Percentiles rank a stretch among this genome's conserved stretches.
phyloP scores from a whole-genome alignment of 64 coral and sea anemone genomes.

The Acropora yongei region DNA sequence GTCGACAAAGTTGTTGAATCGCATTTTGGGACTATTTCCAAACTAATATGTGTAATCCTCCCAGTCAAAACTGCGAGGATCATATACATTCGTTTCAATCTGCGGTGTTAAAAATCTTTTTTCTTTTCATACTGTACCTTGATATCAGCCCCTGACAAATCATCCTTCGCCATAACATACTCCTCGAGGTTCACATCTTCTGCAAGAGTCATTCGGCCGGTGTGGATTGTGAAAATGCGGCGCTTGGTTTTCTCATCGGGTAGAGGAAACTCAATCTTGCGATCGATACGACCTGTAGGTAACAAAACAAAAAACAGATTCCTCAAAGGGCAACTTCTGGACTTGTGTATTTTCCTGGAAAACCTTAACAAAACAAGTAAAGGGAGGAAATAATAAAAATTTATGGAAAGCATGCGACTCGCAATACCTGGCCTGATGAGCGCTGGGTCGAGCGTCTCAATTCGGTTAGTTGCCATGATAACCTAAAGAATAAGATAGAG shows the following conservation, averaged over 20 bases:
- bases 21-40: too few relatives aligned
- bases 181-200: conserved; percentile 92
- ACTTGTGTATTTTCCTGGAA: too few relatives aligned
- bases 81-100: too few relatives aligned
- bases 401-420: not conserved
- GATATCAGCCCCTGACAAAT: conserved; percentile 96
- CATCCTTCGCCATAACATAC: conserved; percentile 98
- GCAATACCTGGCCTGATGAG: conserved; percentile 85
- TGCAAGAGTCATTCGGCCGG: conserved; percentile 90
- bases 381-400: too few relatives aligned
- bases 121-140: conserved; percentile 60
- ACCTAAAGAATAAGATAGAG: conserved; percentile 40
- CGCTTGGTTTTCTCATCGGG: conserved; percentile 99
- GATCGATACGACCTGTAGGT: conserved; percentile 88
- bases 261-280: conserved; percentile 97
- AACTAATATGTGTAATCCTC: too few relatives aligned
- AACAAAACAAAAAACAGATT: too few relatives aligned
- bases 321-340: too few relatives aligned
- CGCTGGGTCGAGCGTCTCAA: conserved; percentile 95
- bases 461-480: conserved; percentile 95
- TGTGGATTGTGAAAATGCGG: conserved; percentile 96
- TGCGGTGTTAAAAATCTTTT: too few relatives aligned
- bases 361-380: too few relatives aligned
- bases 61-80: too few relatives aligned
- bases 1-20: too few relatives aligned